Evolutionary conservation across 1,140 invertebrate species (phyloP).

Genomic region (Trachymyrmex septentrionalis): DNA sequence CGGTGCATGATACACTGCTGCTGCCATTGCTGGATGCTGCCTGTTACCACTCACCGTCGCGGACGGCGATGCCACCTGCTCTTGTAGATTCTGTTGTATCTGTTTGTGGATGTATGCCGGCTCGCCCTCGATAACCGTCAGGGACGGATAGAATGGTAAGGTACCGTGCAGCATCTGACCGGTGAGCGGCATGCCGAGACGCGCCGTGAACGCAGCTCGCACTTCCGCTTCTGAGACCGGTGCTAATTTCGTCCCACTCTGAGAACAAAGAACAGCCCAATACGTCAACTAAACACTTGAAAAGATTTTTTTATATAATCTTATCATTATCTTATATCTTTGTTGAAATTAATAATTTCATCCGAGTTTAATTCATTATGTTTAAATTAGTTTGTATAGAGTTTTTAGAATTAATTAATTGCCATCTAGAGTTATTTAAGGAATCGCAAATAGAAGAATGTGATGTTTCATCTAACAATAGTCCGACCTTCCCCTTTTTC

Average conservation of each 20-base stretch:
- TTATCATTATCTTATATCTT: neutral
- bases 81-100: conserved; percentile 84
- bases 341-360: too few species aligned
- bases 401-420: too few species aligned
- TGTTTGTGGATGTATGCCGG: conserved; percentile 88
- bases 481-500: too few species aligned
- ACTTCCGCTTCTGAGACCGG: conserved; percentile 93
- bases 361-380: too few species aligned
- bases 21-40: conserved; percentile 44
- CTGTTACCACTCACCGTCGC: conserved; percentile 28
- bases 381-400: too few species aligned
- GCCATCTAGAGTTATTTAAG: too few species aligned
- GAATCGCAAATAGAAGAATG: too few species aligned
- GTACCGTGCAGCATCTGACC: conserved; percentile 91
- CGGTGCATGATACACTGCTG: conserved; percentile 82
- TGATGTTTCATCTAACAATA: too few species aligned
- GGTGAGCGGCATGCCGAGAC: conserved; percentile 91
- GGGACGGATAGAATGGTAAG: conserved; percentile 91
- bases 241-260: conserved; percentile 87
- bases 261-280: conserved; percentile 25
- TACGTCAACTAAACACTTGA: neutral
- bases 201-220: conserved; percentile 90
- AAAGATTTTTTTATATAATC: neutral
- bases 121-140: conserved; percentile 89
- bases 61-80: conserved; percentile 35